Base-by-base conservation (phyloP, 2,797 vertebrate species). In the Odontamblyopus lacepedii region DNA sequence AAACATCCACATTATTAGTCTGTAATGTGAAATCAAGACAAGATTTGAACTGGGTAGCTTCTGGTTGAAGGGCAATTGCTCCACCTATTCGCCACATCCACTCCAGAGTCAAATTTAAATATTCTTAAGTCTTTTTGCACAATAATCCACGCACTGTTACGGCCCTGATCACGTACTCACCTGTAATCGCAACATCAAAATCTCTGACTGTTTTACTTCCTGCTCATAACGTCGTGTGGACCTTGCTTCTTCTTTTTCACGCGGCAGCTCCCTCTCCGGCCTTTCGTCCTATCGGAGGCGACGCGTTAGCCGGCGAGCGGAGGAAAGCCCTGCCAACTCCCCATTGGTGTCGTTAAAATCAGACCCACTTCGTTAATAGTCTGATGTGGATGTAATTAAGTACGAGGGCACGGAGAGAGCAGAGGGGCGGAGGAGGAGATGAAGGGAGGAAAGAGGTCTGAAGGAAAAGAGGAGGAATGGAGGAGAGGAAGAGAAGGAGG, bases 301-400 rank as follows among this genome's bases (percentile, higher is more conserved):
- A 78, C 80, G 78, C 78, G 78, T 79, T 82, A 18, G 11, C 53
- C 11, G 4, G 3, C 78, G 74, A 74, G 78, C 74, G 78, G 81
- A 87, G 85, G 78, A 81, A 76, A 85, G 44, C 78, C 79, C 79
- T 79, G 70, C 78, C 76, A 77, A 32, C 79, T 91, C 86, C 83
- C 85, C 78, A 83, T 80, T 85, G 88, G 87, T 82, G 76, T 90
- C 89, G 87, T 86, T 92, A 86, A 90, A 86, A 92, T 88, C 85
- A 85, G 84, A 81, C 78, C 69, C 81, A 79, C 78, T 88, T 87
- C 85, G 87, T 89, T 91, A 89, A 87, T 89, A 83, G 74, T 84
- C 86, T 91, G 89, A 88, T 92, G 88, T 92, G 76, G 79, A 78
- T 88, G 89, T 93, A 91, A 93, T 93, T 92, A 92, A 87, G 85